Base-by-base conservation (phyloP, 2,888 invertebrate species). In the Cremastobaeus sp. region DNA sequence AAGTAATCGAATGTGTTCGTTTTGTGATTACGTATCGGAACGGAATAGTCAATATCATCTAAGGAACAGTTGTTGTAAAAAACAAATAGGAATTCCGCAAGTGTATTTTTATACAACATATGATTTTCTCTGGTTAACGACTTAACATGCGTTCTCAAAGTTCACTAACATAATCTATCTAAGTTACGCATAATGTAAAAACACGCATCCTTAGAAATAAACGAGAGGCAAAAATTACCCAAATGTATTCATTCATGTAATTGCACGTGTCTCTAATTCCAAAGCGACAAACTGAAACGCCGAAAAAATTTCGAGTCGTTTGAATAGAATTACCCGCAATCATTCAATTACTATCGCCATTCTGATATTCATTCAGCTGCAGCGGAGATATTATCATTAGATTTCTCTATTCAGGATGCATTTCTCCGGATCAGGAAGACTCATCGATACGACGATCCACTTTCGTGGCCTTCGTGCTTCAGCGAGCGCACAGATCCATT, bases 381-480 rank as follows among this genome's bases (percentile, higher is more conserved):
- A 4, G 11, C 25, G 48, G n/a, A n/a, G n/a, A n/a, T n/a, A 47
- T 68, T 48, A 55, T 48, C 62, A 39, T 50, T 48, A 47, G 66
- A 74, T 79, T 79, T 81, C 80, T 76, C 76, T 68, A 74, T 60
- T 54, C 69, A 74, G 60, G 76, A 73, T 43, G 75, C 81, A 80
- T 85, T 86, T 83, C 82, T 82, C 81, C 81, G 81, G 82, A 84
- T 80, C 74, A 82, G 85, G 83, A 86, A 86, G 82, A 79, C 74
- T 48, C 62, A 57, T 48, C 39, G 66, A 60, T 50, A 59, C 55
- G 59, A 41, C 75, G 79, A 78, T 83, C 76, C 54, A 83, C 82
- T 84, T 81, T 82, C 82, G 78, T 85, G 83, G 83, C 84, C 85
- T 85, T 85, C 84, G 79, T 76, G 81, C 79, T 79, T 72, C 72